Conservation (phyloP, 2,888 invertebrate species). For the Globia sparganii region DNA sequence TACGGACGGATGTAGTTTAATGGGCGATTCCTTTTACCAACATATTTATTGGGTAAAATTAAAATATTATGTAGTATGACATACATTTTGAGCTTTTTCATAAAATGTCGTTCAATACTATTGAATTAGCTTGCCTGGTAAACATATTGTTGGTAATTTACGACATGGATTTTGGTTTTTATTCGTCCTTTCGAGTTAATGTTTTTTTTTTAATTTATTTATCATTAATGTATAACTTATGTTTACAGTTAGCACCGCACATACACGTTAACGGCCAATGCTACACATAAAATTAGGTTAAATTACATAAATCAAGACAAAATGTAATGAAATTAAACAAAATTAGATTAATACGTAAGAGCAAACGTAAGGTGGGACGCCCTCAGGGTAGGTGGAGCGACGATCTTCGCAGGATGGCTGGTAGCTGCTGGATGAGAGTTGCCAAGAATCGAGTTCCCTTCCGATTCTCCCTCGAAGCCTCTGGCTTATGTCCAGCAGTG, state of each 20-base stretch:
- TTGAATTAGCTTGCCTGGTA: background rate
- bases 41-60: background rate
- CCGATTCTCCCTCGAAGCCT: too few species aligned
- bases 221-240: background rate
- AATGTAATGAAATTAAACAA: too few species aligned
- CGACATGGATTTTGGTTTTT: background rate
- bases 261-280: background rate
- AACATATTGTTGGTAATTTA: background rate
- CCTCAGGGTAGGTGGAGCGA: background rate
- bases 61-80: background rate
- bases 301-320: background rate
- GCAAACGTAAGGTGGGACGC: background rate
- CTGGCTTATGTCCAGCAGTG: too few species aligned
- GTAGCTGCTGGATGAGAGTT: background rate
- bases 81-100: background rate
- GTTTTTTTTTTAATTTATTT: too few species aligned
- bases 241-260: background rate
- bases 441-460: background rate
- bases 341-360: background rate
- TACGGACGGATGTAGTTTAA: conserved; percentile 33
- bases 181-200: background rate
- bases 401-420: background rate
- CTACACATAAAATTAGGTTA: background rate
- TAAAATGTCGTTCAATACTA: background rate
- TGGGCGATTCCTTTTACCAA: conserved; percentile 25